phyloP scores from a whole-genome alignment of 2,888 invertebrate genomes.

The Leucoma salicis region DNA sequence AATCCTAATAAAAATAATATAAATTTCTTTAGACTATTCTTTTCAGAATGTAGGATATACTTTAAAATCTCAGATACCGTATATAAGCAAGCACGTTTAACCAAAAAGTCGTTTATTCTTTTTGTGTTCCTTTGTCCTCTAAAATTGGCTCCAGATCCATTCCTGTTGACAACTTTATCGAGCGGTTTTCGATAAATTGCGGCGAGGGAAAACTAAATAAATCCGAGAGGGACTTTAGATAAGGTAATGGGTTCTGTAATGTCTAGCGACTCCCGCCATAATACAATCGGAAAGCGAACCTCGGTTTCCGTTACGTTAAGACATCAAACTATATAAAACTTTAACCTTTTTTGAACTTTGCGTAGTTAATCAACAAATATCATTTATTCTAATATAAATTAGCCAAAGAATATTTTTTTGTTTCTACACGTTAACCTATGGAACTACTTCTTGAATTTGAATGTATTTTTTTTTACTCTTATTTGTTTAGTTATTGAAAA shows the following conservation, averaged over 20 bases:
- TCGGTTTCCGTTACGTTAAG: slow-evolving; percentile 46
- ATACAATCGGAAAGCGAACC: slow-evolving; percentile 76
- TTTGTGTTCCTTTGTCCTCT: slow-evolving; percentile 63
- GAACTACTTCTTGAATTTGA: no score
- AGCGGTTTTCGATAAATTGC: slow-evolving; percentile 81
- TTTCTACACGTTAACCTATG: no score
- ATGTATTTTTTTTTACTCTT: no score
- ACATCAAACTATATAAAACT: slow-evolving; percentile 23
- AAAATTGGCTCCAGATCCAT: slow-evolving; percentile 79
- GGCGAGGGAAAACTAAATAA: slow-evolving; percentile 82
- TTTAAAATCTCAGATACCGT: slow-evolving; percentile 36
- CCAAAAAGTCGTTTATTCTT: slow-evolving; percentile 63
- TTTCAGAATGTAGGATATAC: no score
- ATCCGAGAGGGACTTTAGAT: slow-evolving; percentile 82
- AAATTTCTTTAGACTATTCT: no score
- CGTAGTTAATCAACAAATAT: neutral
- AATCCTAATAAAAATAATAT: no score
- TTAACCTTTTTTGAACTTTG: slow-evolving; percentile 18
- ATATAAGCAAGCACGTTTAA: slow-evolving; percentile 47
- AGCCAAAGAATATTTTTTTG: neutral
- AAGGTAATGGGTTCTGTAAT: slow-evolving; percentile 81
- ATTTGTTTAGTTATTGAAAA: no score
- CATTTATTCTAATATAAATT: neutral
- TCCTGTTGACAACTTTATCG: slow-evolving; percentile 82
- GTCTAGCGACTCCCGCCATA: slow-evolving; percentile 74